Evolutionary conservation across 2,888 invertebrate genomes (phyloP), one percentile per base, ranked within the genome.

Genomic region (Julus scanicus): DNA sequence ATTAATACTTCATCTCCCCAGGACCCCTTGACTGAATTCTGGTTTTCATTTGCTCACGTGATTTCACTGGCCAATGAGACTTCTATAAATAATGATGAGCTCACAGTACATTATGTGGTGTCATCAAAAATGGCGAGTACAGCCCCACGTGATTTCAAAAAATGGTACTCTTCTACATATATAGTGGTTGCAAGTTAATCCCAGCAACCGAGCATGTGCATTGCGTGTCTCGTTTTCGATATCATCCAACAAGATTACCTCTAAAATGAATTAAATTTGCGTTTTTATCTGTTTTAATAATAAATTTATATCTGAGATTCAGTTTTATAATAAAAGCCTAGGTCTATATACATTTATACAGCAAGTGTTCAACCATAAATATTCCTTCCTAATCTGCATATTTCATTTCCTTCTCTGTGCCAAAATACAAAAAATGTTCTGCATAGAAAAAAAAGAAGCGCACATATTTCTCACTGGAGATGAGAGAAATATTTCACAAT

Each of bases 311-410:
- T 44, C 17, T 6, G 6, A 63, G 20, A 63, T 63, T 57, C 57
- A 57, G 57, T 15, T 53, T 53, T 15, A 57, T n/a, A n/a, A 57
- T 5, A 20, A 20, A 63, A 20, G 63, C 1, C 15, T 57, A 57
- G 57, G 1, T 17, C 57, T 57, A 57, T 4, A 44, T 17, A 57
- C 1, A 9, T 17, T 57, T 57, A 17, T 17, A 15, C 57, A 57
- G n/a, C 57, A 57, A n/a, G 63, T 20, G 63, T 63, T 63, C 63
- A 20, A 20, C 63, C 20, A 63, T 63, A 63, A 63, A 63, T 63
- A 63, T 63, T 63, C 63, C 6, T 20, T 20, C 8, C 63, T 63
- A 63, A 63, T 63, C 63, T 63, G 63, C 63, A 63, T 63, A 63
- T 63, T 63, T 63, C 63, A 63, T 63, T 63, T 63, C 63, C 63